Percentiles rank a stretch among this genome's conserved stretches.
Evolutionary conservation across 2,113 vertebrate species (phyloP).

Genomic region (Pheucticus melanocephalus): DNA sequence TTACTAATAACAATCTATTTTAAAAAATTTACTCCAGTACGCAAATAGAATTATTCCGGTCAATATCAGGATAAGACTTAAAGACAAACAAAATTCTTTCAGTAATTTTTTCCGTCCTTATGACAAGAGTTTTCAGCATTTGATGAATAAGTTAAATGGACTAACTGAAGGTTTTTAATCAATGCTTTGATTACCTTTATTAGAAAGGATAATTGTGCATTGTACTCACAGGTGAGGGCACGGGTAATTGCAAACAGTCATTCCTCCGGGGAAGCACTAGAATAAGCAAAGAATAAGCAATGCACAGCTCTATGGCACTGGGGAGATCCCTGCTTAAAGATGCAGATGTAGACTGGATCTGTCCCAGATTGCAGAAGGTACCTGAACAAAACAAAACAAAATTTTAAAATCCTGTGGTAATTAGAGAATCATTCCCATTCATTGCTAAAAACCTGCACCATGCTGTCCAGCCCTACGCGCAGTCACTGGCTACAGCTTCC

Average conservation of each 20-base stretch:
- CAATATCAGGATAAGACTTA: neutral
- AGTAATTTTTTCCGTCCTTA: neutral
- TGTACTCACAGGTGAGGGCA: neutral
- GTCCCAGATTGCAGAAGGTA: neutral
- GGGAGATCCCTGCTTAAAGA: neutral
- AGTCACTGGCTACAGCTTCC: neutral
- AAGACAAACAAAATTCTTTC: neutral
- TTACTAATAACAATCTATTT: neutral
- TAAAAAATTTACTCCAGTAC: constrained; percentile 11
- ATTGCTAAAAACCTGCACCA: neutral
- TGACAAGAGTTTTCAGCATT: neutral
- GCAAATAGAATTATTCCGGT: neutral
- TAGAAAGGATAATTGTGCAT: neutral
- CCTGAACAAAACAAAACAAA: neutral
- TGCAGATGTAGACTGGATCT: neutral
- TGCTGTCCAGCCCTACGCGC: neutral
- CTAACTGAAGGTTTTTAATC: neutral
- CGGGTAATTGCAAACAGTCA: neutral
- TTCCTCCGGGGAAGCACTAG: neutral
- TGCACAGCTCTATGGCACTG: neutral
- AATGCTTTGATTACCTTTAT: neutral
- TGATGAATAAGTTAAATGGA: neutral
- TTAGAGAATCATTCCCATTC: neutral
- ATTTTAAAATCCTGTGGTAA: neutral
- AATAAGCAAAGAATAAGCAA: neutral